A percentile compares a stretch with the other conserved stretches of the same genome.
Evolutionary conservation across 1,140 invertebrate genomes (phyloP).

Genomic region (Dinoponera quadriceps): DNA sequence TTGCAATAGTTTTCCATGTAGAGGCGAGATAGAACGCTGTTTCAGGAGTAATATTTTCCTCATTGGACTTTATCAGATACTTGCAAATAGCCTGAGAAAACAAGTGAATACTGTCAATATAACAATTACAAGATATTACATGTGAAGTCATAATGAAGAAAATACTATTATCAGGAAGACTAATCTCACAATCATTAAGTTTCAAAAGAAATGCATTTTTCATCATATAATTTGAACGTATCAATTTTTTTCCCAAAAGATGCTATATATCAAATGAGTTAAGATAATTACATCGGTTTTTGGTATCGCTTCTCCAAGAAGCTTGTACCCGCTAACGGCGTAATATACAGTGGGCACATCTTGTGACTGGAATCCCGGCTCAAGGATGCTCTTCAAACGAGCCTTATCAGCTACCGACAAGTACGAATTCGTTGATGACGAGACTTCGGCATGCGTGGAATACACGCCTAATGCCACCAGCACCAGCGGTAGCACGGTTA

Average conservation of each 20-base stretch:
- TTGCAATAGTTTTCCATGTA: constrained; percentile 84
- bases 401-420: constrained; percentile 86
- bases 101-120: constrained; percentile 8
- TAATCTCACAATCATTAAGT: constrained; percentile 82
- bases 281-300: constrained; percentile 66
- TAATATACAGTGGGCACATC: constrained; percentile 86
- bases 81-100: constrained; percentile 86
- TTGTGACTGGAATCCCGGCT: constrained; percentile 85
- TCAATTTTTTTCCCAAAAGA: constrained; percentile 13
- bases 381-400: constrained; percentile 86
- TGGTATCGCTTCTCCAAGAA: constrained; percentile 84
- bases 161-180: constrained; percentile 82
- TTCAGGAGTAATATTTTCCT: constrained; percentile 83
- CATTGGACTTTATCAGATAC: constrained; percentile 81
- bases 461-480: constrained; percentile 47
- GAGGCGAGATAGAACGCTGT: constrained; percentile 86
- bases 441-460: constrained; percentile 36
- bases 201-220: constrained; percentile 69
- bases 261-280: background rate
- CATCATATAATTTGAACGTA: constrained; percentile 37
- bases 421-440: constrained; percentile 85
- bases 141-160: background rate
- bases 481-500: constrained; percentile 59
- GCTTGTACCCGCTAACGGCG: constrained; percentile 86
- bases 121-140: constrained; percentile 19